Evolutionary conservation across 1,140 invertebrate species (phyloP).

Genomic region (Drosophila ercepeae): DNA sequence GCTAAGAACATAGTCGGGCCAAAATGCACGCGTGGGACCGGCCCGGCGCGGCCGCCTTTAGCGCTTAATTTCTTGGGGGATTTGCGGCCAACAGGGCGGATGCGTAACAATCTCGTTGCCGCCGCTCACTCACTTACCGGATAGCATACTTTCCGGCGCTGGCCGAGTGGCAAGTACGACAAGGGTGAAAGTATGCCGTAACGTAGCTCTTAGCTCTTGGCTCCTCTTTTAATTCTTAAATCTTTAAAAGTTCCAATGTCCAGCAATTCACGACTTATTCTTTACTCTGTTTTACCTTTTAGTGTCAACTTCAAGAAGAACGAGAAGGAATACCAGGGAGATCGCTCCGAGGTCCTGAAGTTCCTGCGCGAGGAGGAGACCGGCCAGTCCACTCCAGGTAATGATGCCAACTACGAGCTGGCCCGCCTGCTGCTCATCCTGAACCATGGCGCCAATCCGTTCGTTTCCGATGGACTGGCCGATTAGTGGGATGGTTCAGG

Average conservation of each 20-base stretch:
- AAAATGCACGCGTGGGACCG: conserved; percentile 71
- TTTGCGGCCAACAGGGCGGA: conserved; percentile 52
- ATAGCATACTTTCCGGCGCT: conserved; percentile 60
- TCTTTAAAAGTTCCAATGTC: too few relatives aligned
- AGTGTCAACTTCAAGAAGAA: conserved; percentile 98
- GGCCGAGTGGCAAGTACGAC: not conserved
- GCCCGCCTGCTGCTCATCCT: conserved; percentile 65
- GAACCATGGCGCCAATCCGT: conserved; percentile 65
- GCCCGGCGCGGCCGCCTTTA: conserved; percentile 41
- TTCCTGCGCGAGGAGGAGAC: conserved; percentile 95
- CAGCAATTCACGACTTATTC: too few relatives aligned
- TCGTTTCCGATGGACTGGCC: conserved; percentile 48
- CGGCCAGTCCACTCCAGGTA: conserved; percentile 91
- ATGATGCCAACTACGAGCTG: conserved; percentile 66
- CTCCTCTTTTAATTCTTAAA: not conserved
- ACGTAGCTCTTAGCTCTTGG: not conserved
- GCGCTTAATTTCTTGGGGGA: conserved; percentile 75
- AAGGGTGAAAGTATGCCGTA: conserved; percentile 55
- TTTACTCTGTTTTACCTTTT: conserved; percentile 53
- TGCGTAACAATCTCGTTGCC: conserved; percentile 67
- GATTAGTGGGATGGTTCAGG: conserved; percentile 26
- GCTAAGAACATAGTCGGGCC: conserved; percentile 24
- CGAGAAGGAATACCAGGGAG: conserved; percentile 93
- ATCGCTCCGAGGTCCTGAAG: conserved; percentile 95
- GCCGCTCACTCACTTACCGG: conserved; percentile 52